phyloP scores from a whole-genome alignment of 1,140 invertebrate genomes.

The Anthonomus grandis region DNA sequence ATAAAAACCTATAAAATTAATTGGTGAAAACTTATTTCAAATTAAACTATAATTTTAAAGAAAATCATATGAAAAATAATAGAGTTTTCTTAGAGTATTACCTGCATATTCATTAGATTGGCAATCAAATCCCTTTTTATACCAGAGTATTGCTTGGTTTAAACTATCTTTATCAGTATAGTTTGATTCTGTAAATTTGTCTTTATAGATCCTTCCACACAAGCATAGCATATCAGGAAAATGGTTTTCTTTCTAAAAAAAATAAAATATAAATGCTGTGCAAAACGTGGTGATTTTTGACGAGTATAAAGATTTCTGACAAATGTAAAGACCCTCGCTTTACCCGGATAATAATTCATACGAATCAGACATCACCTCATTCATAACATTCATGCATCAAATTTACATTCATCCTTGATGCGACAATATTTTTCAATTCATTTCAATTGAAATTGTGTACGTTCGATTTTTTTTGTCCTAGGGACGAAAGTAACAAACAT shows the following conservation, averaged over 20 bases:
- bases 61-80: background rate
- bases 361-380: too few relatives aligned
- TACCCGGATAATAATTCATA: too few relatives aligned
- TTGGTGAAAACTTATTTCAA: background rate
- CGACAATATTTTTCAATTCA: too few relatives aligned
- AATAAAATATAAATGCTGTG: too few relatives aligned
- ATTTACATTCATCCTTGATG: too few relatives aligned
- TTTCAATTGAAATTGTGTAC: background rate
- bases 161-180: conserved; percentile 87
- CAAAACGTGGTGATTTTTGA: too few relatives aligned
- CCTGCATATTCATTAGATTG: conserved; percentile 98
- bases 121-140: conserved; percentile 95
- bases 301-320: too few relatives aligned
- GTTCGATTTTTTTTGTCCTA: too few relatives aligned
- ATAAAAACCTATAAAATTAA: too few relatives aligned
- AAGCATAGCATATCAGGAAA: conserved; percentile 97
- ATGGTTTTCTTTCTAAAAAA: conserved; percentile 75
- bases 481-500: too few relatives aligned
- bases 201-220: conserved; percentile 98
- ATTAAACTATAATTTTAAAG: background rate
- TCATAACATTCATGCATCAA: too few relatives aligned
- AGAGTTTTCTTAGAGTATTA: conserved; percentile 5
- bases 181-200: conserved; percentile 95
- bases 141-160: conserved; percentile 94
- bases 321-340: too few relatives aligned